Evolutionary conservation across 2,797 vertebrate genomes (phyloP), one percentile per base, ranked within the genome.

Genomic region (Microhierax caerulescens): DNA sequence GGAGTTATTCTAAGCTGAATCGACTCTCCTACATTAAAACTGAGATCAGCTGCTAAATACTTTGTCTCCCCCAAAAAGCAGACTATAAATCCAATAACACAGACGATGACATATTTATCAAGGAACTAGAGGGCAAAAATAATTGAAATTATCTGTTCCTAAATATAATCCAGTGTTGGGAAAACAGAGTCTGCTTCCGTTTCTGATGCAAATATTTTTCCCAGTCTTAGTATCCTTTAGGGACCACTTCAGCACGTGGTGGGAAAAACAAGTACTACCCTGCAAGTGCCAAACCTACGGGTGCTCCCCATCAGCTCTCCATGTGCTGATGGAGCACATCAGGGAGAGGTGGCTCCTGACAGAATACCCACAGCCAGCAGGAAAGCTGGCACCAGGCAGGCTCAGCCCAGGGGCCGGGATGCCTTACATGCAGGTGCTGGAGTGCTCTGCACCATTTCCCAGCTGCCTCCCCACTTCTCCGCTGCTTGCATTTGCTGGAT

Each of bases 1-100:
- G 92, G 83, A 95, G 93, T 90, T 94, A 75, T 93, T 93, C 77
- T 88, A 94, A 90, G 89, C 61, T 75, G 34, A 93, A 95, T 73
- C 12, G 70, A 85, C 74, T 90, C 63, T 90, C 39, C 50, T 57
- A 50, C 59, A 85, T 91, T 83, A 95, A 93, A 90, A 88, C 15
- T 39, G 74, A 96, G 64, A 89, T 82, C 65, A 70, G 54, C 79
- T 88, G 84, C 79, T 96, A 95, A 90, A 75, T 68, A 69, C 41
- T 92, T 77, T n/a, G n/a, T 64, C 81, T 93, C 30, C 36, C 32
- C 18, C 25, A 65, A 85, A 93, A 68, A 95, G 18, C 25, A 75
- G 50, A 64, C 36, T 45, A 81, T 59, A 92, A 93, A 91, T 80
- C 57, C 61, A 92, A 69, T 78, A 96, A 95, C 85, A 96, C 95